Percentiles rank a stretch among this genome's conserved stretches.
These are phyloP conservation scores for Zaprionus davidi DNA, from an alignment of 1,140 invertebrate species.

Conservation along the genomic window DNA sequence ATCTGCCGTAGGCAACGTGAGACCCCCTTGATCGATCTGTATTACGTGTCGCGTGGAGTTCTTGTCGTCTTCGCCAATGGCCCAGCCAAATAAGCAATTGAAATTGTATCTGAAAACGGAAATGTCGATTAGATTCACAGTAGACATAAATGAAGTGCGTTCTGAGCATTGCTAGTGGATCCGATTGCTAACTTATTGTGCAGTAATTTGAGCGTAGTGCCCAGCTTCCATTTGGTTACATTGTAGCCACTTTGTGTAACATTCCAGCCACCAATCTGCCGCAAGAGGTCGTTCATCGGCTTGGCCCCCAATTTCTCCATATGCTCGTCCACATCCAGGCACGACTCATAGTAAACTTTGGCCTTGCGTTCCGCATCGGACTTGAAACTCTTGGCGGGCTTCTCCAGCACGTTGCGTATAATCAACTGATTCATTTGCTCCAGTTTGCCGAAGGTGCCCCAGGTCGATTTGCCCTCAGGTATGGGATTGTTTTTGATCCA, in stretches of 20 bases:
- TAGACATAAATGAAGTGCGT: neutral
- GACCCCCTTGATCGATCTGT: constrained; percentile 96
- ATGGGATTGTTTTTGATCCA: constrained; percentile 97
- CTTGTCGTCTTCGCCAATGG: constrained; percentile 95
- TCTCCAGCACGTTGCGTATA: constrained; percentile 94
- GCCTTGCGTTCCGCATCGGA: constrained; percentile 95
- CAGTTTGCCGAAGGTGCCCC: constrained; percentile 97
- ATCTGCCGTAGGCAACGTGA: constrained; percentile 94
- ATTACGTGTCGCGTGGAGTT: constrained; percentile 95
- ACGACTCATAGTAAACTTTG: constrained; percentile 95
- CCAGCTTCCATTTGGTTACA: constrained; percentile 90
- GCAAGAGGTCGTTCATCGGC: constrained; percentile 91
- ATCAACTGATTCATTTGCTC: constrained; percentile 96
- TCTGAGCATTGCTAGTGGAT: neutral
- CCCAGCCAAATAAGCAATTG: constrained; percentile 95
- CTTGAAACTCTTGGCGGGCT: constrained; percentile 86
- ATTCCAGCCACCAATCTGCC: constrained; percentile 91
- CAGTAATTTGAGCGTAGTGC: constrained; percentile 90
- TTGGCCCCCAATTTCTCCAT: constrained; percentile 92
- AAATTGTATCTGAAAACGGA: constrained; percentile 88
- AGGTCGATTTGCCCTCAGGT: constrained; percentile 95
- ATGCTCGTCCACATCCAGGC: constrained; percentile 96
- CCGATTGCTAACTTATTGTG: constrained; percentile 88
- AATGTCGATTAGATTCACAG: neutral
- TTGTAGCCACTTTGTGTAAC: constrained; percentile 86